Conservation (phyloP, 2,888 invertebrate species). For the Gymnosoma rotundatum region DNA sequence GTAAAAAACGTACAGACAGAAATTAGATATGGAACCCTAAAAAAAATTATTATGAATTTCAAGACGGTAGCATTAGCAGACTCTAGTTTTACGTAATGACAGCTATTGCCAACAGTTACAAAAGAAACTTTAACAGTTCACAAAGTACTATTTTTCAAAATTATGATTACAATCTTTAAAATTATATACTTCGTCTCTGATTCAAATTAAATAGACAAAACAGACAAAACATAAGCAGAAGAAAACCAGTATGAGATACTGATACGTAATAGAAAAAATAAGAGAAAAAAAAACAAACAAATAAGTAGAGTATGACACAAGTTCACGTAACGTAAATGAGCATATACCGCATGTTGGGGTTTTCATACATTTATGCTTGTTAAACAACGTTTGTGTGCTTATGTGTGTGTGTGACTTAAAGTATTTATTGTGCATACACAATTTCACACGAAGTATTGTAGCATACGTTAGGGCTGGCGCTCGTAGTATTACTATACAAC, state of each 20-base stretch:
- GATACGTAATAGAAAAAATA: constrained; percentile 26
- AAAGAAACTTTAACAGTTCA: too few relatives aligned
- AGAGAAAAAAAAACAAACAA: background rate
- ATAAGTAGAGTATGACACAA: constrained; percentile 69
- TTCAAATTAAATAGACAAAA: constrained; percentile 8
- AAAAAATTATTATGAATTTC: too few relatives aligned
- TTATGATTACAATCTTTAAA: background rate
- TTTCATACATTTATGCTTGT: constrained; percentile 8
- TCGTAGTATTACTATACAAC: constrained; percentile 62
- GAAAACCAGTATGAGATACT: background rate
- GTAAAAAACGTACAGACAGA: too few relatives aligned
- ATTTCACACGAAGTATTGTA: constrained; percentile 17
- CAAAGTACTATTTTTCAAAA: background rate
- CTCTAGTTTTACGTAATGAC: too few relatives aligned
- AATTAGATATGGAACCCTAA: too few relatives aligned
- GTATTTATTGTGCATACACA: constrained; percentile 8
- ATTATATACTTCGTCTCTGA: background rate
- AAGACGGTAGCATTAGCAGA: too few relatives aligned
- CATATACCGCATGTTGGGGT: constrained; percentile 63
- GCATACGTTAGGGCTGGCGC: constrained; percentile 37
- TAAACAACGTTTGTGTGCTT: background rate
- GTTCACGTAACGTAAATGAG: constrained; percentile 69
- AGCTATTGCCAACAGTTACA: too few relatives aligned
- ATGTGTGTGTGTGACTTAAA: background rate
- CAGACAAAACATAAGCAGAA: constrained; percentile 9